Percentiles rank a stretch among this genome's conserved stretches.
Evolutionary conservation across 2,113 vertebrate genomes (phyloP).

Genomic region (Chunga burmeisteri): DNA sequence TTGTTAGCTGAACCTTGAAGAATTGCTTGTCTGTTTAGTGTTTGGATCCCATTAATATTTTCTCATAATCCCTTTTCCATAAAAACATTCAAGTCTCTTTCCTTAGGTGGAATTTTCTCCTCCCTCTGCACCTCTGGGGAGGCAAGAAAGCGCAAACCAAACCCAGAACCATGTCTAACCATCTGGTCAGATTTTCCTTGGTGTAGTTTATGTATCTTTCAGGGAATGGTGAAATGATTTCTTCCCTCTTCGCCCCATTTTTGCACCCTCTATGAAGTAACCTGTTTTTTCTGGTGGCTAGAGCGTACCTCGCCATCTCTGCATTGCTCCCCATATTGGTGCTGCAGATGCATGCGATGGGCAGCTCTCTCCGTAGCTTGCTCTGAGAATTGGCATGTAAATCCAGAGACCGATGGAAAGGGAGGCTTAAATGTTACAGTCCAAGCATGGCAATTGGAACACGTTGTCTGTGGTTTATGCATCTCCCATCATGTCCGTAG

Average conservation of each 20-base stretch:
- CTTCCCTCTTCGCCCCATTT: not conserved
- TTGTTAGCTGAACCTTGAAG: not conserved
- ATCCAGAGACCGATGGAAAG: not conserved
- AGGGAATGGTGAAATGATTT: not conserved
- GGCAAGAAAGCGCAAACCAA: not conserved
- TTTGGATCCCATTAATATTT: not conserved
- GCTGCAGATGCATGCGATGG: not conserved
- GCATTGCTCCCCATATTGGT: not conserved
- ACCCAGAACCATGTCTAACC: not conserved
- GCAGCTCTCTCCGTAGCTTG: not conserved
- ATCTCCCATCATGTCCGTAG: not conserved
- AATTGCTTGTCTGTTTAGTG: not conserved
- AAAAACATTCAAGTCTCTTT: not conserved
- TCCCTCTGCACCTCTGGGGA: not conserved
- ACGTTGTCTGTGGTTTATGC: not conserved
- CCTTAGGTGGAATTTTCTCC: not conserved
- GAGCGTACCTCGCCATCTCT: not conserved
- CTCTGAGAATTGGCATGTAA: not conserved
- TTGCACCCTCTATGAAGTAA: not conserved
- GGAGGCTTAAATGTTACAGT: not conserved
- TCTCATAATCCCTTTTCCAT: not conserved
- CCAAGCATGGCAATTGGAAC: not conserved
- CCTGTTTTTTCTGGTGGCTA: not conserved
- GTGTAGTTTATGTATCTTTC: not conserved
- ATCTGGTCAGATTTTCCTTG: not conserved